phyloP scores from a whole-genome alignment of 2,888 invertebrate genomes.

The Drosophila stalkeri region DNA sequence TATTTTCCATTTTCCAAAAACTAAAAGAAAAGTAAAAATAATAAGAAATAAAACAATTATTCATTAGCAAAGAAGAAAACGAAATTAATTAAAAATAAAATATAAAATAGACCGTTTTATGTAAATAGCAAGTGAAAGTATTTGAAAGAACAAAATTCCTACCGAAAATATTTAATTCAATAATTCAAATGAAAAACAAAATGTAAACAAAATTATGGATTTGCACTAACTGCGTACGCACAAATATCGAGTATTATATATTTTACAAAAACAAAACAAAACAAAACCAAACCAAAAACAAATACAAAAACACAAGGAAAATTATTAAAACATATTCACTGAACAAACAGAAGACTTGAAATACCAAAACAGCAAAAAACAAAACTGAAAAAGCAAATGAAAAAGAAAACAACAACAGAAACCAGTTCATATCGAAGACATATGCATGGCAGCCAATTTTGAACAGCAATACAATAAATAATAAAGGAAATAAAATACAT shows the following conservation, averaged over 20 bases:
- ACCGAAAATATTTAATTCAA: slow-evolving; percentile 69
- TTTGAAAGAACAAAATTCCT: slow-evolving; percentile 76
- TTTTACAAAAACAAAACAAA: slow-evolving; percentile 50
- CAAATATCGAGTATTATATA: slow-evolving; percentile 73
- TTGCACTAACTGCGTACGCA: slow-evolving; percentile 74
- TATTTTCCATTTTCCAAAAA: slow-evolving; percentile 15
- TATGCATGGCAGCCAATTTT: slow-evolving; percentile 50
- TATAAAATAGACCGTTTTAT: slow-evolving; percentile 49
- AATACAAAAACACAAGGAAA: slow-evolving; percentile 30
- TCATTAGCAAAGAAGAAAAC: slow-evolving; percentile 10
- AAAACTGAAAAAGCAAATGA: slow-evolving; percentile 33
- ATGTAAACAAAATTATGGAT: slow-evolving; percentile 41
- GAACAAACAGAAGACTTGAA: slow-evolving; percentile 74
- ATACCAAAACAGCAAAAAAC: slow-evolving; percentile 56
- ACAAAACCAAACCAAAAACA: slow-evolving; percentile 15
- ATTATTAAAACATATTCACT: slow-evolving; percentile 51
- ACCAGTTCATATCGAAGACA: slow-evolving; percentile 61
- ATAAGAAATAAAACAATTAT: slow-evolving; percentile 13
- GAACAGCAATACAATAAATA: slow-evolving; percentile 55
- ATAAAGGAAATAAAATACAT: slow-evolving; percentile 13
- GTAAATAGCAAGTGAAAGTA: slow-evolving; percentile 70
- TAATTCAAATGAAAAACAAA: slow-evolving; percentile 18
- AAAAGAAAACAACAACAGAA: slow-evolving; percentile 36
- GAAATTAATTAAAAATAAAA: slow-evolving; percentile 23
- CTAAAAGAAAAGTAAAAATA: not conserved